Percentiles rank a stretch among this genome's conserved stretches.
Conservation (phyloP, 2,797 vertebrate species). For the Coregonus ussuriensis region DNA sequence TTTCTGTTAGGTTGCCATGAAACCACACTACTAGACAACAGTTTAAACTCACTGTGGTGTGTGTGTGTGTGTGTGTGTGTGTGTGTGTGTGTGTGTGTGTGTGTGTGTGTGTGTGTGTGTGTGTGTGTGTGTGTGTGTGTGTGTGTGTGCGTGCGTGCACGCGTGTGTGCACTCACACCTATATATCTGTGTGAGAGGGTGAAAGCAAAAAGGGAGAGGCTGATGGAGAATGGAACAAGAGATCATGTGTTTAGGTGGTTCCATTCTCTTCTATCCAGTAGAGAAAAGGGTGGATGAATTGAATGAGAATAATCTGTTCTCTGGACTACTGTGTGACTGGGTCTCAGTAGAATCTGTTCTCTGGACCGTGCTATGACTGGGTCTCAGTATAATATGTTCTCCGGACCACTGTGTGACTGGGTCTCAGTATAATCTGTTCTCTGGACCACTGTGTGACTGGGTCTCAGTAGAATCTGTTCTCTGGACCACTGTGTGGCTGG, state of each 20-base stretch:
- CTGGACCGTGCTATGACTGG: neutral
- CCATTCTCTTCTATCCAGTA: slow-evolving; percentile 43
- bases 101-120: slow-evolving; percentile 1
- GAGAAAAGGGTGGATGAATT: slow-evolving; percentile 45
- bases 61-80: slow-evolving; percentile 48
- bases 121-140: neutral
- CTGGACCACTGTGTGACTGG: slow-evolving; percentile 29
- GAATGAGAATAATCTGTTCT: slow-evolving; percentile 49
- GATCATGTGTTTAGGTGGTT: slow-evolving; percentile 32
- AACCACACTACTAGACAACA: slow-evolving; percentile 52
- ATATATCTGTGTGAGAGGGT: neutral
- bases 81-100: slow-evolving; percentile 13
- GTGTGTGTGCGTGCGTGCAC: neutral
- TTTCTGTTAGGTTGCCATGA: slow-evolving; percentile 62
- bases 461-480: slow-evolving; percentile 39
- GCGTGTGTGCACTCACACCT: neutral
- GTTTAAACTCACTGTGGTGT: slow-evolving; percentile 44
- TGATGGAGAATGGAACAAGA: neutral
- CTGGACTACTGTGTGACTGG: slow-evolving; percentile 32
- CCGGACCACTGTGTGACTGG: neutral
- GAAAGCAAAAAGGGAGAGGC: neutral
- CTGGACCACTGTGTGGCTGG: slow-evolving; percentile 31
- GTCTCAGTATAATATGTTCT: slow-evolving; percentile 25
- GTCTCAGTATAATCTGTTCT: slow-evolving; percentile 54
- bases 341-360: slow-evolving; percentile 24